Conservation (phyloP, 2,113 vertebrate genomes). For the Gopherus evgoodei region DNA sequence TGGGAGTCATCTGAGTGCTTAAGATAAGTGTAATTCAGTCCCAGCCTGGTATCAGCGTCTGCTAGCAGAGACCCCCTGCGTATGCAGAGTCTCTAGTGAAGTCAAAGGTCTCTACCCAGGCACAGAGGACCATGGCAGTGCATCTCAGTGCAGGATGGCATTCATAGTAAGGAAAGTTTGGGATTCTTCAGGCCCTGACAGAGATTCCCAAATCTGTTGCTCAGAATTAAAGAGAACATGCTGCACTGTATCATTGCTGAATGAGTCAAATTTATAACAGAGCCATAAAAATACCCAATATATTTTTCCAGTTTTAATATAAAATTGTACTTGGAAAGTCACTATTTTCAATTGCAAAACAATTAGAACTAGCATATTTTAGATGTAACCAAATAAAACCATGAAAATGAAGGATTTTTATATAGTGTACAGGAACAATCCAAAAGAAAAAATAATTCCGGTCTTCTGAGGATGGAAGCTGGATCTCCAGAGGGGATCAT, state of each 20-base stretch:
- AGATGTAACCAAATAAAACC: too few species aligned
- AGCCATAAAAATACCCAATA: rapidly evolving
- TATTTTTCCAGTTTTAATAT: neutral
- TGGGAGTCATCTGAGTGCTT: rapidly evolving
- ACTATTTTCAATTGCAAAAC: too few species aligned
- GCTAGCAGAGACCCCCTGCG: too few species aligned
- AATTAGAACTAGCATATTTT: too few species aligned
- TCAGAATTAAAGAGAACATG: neutral
- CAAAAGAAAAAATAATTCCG: too few species aligned
- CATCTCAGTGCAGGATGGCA: neutral
- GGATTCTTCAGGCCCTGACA: neutral
- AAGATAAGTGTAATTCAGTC: neutral
- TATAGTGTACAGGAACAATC: too few species aligned
- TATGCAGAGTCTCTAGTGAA: neutral
- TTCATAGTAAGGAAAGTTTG: neutral
- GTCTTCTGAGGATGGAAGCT: too few species aligned
- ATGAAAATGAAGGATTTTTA: too few species aligned
- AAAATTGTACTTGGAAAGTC: neutral
- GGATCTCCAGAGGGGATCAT: too few species aligned
- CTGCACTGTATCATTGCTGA: neutral
- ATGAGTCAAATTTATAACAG: rapidly evolving
- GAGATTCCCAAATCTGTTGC: neutral
- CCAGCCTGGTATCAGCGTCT: too few species aligned
- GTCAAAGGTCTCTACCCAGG: neutral
- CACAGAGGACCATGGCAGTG: too few species aligned